Evolutionary conservation across 2,113 vertebrate genomes (phyloP).

Genomic region (Monopterus albus): DNA sequence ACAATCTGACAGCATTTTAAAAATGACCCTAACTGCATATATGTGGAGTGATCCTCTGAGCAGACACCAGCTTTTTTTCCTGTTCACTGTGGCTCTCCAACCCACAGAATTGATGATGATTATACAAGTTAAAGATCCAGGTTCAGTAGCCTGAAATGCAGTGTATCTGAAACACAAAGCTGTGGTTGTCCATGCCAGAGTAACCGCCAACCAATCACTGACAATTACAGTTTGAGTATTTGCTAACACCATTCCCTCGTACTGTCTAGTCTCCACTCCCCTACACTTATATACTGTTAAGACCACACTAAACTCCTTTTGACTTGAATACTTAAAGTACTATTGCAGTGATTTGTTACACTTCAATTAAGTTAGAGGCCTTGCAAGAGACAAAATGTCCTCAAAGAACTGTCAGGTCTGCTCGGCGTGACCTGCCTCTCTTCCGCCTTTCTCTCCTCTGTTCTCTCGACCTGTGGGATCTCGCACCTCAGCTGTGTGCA

Average conservation of each 20-base stretch:
- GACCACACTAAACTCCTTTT: slow-evolving; percentile 1
- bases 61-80: slow-evolving; percentile 27
- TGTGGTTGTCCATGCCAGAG: slow-evolving; percentile 6
- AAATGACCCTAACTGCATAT: slow-evolving; percentile 26
- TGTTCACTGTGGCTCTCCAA: slow-evolving; percentile 9
- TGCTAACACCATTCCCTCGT: not conserved
- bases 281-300: slow-evolving; percentile 11
- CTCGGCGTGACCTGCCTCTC: too few species aligned
- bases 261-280: not conserved
- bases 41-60: slow-evolving; percentile 25
- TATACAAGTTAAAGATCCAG: slow-evolving; percentile 53
- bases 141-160: slow-evolving; percentile 29
- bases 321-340: not conserved
- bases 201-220: slow-evolving; percentile 27
- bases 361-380: not conserved
- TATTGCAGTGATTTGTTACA: slow-evolving; percentile 8
- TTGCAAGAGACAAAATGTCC: too few species aligned
- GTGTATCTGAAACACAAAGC: slow-evolving; percentile 48
- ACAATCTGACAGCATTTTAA: slow-evolving; percentile 7
- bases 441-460: too few species aligned
- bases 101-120: slow-evolving; percentile 49
- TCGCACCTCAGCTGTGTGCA: too few species aligned
- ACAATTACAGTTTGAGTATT: slow-evolving; percentile 16
- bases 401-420: too few species aligned
- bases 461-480: too few species aligned